These are phyloP conservation scores for Rhadinocentrus ornatus DNA, from an alignment of 2,797 vertebrate genomes.

Conservation along the genomic window DNA sequence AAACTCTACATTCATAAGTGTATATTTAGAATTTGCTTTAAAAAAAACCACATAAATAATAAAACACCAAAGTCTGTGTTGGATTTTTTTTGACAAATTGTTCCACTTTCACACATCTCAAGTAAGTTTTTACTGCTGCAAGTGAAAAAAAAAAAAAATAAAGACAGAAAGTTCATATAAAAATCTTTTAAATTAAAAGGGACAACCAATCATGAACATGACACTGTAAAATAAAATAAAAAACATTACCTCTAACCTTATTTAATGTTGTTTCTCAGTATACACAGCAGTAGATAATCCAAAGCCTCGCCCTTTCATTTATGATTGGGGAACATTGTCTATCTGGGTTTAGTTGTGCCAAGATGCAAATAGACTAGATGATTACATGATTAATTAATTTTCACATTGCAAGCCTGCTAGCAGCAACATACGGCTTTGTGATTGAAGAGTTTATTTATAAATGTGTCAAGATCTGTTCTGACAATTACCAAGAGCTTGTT, in stretches of 20 bases:
- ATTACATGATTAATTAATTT: not conserved
- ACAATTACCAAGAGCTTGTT: not conserved
- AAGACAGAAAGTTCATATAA: not conserved
- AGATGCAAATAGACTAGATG: not conserved
- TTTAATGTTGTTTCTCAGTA: not conserved
- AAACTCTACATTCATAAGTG: not conserved
- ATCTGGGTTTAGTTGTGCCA: conserved; percentile 15
- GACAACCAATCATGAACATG: not conserved
- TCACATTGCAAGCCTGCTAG: conserved; percentile 1
- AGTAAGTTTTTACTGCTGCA: not conserved
- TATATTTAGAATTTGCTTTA: conserved; percentile 18
- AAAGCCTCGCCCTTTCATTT: not conserved
- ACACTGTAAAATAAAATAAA: not conserved
- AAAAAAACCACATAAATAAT: not conserved
- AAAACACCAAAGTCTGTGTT: not conserved
- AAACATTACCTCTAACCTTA: not conserved
- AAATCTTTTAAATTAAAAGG: not conserved
- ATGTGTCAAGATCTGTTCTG: conserved; percentile 17
- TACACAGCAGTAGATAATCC: not conserved
- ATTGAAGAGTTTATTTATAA: conserved; percentile 14
- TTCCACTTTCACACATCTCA: conserved; percentile 4
- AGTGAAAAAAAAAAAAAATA: not conserved
- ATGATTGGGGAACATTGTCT: not conserved
- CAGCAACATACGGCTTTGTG: not conserved
- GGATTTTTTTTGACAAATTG: not conserved